Base-by-base conservation (phyloP, 2,797 vertebrate species). In the Hafferia zeledoni region DNA sequence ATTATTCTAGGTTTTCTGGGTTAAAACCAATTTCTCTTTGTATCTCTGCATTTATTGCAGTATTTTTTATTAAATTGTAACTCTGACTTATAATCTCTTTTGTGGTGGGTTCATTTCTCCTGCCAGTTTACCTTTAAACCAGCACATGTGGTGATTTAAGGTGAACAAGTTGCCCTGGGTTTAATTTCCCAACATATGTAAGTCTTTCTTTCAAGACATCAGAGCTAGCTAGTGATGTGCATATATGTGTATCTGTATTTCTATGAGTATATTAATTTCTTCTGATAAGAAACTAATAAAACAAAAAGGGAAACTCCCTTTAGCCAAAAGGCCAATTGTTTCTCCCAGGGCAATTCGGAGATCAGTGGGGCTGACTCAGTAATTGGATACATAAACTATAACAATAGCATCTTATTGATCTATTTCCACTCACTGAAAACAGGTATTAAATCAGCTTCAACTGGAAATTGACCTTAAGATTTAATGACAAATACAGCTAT, bases 251-350 rank as follows among this genome's bases (percentile, higher is more conserved):
- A 30, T 23, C 17, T 64, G 8, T 28, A 71, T 72, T 43, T 72
- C 17, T 53, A 30, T 63, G 7, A 55, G 25, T 50, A 23, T 13
- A 43, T 31, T n/a, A 76, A 72, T 41, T 8, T 50, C 2, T 44
- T 79, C 19, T 52, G 22, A 37, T 10, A 65, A 76, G 50, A 77
- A 87, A 63, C 22, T 2, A 17, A 10, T 35, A 72, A 70, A 94
- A 17, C 17, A 46, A 28, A 27, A 69, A 37, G 6, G 9, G 10
- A 84, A 72, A 4, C 2, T 74, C 25, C 3, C 9, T 69, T 75
- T 65, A 82, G 15, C 13, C 22, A 68, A 13, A 2, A 11, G 23
- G 60, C 1, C 0, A 28, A 44, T 27, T 2, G 52, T 24, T 2
- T n/a, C 13, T n/a, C 25, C 8, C 5, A 41, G 2, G 20, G 17